phyloP scores from a whole-genome alignment of 2,797 vertebrate species.

The Rhinophrynus dorsalis region DNA sequence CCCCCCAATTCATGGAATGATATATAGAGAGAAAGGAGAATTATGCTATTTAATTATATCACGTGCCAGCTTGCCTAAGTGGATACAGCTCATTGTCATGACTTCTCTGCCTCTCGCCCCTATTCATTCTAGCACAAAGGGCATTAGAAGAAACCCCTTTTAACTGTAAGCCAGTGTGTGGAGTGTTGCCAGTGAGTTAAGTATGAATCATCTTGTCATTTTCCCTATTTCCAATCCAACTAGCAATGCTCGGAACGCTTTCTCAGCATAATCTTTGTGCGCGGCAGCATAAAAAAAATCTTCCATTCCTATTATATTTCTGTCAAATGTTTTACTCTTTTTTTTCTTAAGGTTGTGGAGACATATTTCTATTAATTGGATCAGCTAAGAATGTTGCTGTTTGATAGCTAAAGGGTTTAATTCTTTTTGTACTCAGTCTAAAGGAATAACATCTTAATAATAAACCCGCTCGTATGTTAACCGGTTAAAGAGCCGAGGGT shows the following conservation, averaged over 20 bases:
- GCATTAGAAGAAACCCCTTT: conserved; percentile 10
- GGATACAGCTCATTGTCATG: conserved; percentile 36
- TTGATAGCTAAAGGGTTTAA: neutral
- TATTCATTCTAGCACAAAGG: conserved; percentile 33
- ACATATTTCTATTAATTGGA: conserved; percentile 10
- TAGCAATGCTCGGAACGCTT: conserved; percentile 17
- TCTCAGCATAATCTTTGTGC: conserved; percentile 37
- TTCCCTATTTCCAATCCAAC: conserved; percentile 15
- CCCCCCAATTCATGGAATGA: conserved; percentile 9
- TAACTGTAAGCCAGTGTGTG: conserved; percentile 17
- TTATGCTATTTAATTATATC: conserved; percentile 27
- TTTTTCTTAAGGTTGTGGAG: conserved; percentile 1
- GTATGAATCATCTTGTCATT: conserved; percentile 39
- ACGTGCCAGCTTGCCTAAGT: conserved; percentile 22
- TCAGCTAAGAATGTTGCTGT: conserved; percentile 13
- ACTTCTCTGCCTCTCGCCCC: neutral
- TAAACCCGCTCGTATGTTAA: no score
- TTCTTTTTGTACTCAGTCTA: neutral
- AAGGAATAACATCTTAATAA: no score
- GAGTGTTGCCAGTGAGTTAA: conserved; percentile 24
- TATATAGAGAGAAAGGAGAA: conserved; percentile 19
- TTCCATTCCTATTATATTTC: neutral
- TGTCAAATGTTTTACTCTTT: conserved; percentile 3
- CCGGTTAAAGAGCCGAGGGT: no score
- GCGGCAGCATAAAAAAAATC: neutral